Evolutionary conservation across 37 sponge, comb jelly and placozoan genomes (phyloP).

Genomic region (Spongilla lacustris): DNA sequence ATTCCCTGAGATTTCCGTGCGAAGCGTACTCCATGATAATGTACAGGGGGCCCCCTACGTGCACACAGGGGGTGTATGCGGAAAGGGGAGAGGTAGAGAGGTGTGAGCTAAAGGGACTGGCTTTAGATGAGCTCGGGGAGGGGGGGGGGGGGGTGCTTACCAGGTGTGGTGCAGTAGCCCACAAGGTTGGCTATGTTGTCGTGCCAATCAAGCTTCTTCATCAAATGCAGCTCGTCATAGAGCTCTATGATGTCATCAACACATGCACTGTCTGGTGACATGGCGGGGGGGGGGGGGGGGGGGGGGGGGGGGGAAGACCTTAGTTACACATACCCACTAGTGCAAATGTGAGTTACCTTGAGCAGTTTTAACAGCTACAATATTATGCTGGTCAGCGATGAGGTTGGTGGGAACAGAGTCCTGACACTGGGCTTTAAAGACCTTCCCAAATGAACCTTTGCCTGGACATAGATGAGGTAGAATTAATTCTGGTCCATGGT

Average conservation of each 20-base stretch:
- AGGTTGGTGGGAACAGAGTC: constrained; percentile 15
- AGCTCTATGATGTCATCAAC: constrained; percentile 17
- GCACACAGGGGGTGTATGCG: neutral
- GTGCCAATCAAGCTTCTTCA: constrained; percentile 28
- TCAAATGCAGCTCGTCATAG: constrained; percentile 31
- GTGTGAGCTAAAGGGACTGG: neutral
- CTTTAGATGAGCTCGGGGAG: no score
- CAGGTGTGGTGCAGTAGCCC: constrained; percentile 25
- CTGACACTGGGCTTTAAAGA: constrained; percentile 30
- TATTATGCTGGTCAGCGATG: neutral
- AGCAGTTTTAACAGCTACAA: constrained; percentile 53
- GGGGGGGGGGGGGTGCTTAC: neutral
- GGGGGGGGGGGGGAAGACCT: neutral
- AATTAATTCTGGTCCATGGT: no score
- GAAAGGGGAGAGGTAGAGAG: neutral
- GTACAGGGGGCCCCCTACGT: constrained; percentile 25
- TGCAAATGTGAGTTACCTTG: neutral
- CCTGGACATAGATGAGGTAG: no score
- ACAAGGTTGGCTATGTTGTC: constrained; percentile 34
- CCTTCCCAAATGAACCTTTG: constrained; percentile 48
- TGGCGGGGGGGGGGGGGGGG: neutral
- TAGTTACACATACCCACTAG: neutral
- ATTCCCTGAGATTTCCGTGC: constrained; percentile 58
- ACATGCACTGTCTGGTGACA: neutral
- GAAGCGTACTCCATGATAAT: constrained; percentile 70